Evolutionary conservation across 2,888 invertebrate species (phyloP), one percentile per base, ranked within the genome.

Genomic region (Tridacna crocea): DNA sequence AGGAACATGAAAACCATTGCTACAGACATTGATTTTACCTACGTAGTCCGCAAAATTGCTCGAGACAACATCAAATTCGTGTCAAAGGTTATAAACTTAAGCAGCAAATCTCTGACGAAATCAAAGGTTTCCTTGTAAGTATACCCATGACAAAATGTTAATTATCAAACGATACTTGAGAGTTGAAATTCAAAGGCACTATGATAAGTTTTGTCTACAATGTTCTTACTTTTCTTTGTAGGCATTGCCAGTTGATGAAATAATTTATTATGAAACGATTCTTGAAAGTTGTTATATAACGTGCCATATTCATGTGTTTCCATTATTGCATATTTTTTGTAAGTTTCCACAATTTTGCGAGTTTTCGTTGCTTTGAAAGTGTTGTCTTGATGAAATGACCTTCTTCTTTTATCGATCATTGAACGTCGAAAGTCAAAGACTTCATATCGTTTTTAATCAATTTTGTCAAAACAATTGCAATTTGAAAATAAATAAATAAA

Each of bases 41-140:
- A 91, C 79, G 80, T 88, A 27, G 87, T 91, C 19, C 88, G 87
- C 19, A 77, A 79, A 66, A 75, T 87, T 48, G 87, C 82, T 15
- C 80, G 88, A 72, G 88, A 90, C 77, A 89, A 85, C 75, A 75
- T 90, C 17, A 88, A 85, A 48, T 76, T 91, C 24, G 87, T 83
- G 47, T 80, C 85, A 24, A 91, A 91, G 76, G 48, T 90, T 48
- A 88, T 76, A n/a, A 80, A 90, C 70, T 68, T 84, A 11, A 89
- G 85, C 79, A 90, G 87, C 65, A 89, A 88, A 61, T 80, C 88
- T 12, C 75, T 88, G 22, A 87, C 82, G 15, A 88, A 88, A 74
- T 80, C 83, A 6, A 88, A 79, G 72, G 73, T 80, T 65, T 84
- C 82, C 17, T 58, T 86, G 91, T 91, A 83, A 88, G 91, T 87